These are phyloP conservation scores for Crocidura indochinensis DNA, from an alignment of 2,797 vertebrate species.

Conservation along the genomic window DNA sequence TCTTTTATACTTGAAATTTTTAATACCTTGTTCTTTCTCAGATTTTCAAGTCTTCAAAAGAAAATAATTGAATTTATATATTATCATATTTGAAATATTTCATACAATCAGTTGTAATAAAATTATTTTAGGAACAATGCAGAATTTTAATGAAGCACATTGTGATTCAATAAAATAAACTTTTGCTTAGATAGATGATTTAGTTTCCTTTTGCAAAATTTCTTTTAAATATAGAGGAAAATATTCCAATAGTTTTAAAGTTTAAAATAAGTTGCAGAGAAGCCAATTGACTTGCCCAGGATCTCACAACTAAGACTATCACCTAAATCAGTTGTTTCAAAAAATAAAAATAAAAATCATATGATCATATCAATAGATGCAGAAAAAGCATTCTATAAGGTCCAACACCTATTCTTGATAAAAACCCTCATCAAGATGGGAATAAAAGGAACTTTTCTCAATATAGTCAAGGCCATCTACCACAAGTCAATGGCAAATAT, in stretches of 20 bases:
- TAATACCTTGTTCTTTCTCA: background rate
- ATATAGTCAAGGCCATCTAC: too few relatives aligned
- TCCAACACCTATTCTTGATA: too few relatives aligned
- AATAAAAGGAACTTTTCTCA: too few relatives aligned
- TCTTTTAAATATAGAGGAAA: constrained; percentile 11
- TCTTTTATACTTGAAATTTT: constrained; percentile 1
- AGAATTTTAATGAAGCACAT: constrained; percentile 6
- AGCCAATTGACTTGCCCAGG: background rate
- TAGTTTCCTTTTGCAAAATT: background rate
- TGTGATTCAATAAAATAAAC: constrained; percentile 35
- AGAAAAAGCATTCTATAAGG: too few relatives aligned
- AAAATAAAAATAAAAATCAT: too few relatives aligned
- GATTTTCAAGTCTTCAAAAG: background rate
- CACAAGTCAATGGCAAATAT: too few relatives aligned
- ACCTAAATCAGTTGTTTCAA: background rate
- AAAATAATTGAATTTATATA: background rate
- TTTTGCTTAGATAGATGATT: background rate
- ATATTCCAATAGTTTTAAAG: constrained; percentile 28
- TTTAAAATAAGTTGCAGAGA: constrained; percentile 24
- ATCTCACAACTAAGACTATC: background rate
- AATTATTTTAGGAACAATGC: constrained; percentile 27
- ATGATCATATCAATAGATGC: too few relatives aligned
- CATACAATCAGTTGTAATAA: background rate
- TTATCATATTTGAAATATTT: constrained; percentile 21
- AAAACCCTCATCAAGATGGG: too few relatives aligned